phyloP scores from a whole-genome alignment of 2,888 invertebrate genomes.

The Drosophila histrio region DNA sequence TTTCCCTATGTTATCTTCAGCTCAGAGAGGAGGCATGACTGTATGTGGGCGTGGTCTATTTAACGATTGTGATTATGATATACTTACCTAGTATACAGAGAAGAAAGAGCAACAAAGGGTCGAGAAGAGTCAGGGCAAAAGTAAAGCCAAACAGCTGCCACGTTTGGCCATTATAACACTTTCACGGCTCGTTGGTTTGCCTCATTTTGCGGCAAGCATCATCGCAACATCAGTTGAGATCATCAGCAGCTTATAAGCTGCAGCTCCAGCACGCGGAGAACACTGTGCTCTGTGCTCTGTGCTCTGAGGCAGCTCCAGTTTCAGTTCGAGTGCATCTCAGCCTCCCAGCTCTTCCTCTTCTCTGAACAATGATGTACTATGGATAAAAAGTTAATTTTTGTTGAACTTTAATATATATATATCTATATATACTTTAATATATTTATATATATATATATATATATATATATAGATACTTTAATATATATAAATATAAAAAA shows the following conservation, averaged over 20 bases:
- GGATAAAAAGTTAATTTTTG: too few species aligned
- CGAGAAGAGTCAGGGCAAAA: conserved; percentile 39
- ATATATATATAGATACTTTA: too few species aligned
- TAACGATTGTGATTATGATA: conserved; percentile 78
- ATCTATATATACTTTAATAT: too few species aligned
- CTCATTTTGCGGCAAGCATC: conserved; percentile 37
- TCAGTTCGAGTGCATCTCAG: conserved; percentile 19
- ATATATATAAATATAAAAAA: too few species aligned
- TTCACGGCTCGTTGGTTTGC: conserved; percentile 83
- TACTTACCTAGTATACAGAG: conserved; percentile 21
- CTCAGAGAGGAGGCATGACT: conserved; percentile 18
- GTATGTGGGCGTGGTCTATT: conserved; percentile 72
- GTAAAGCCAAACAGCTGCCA: conserved; percentile 39
- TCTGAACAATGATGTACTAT: too few species aligned
- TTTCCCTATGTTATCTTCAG: conserved; percentile 10
- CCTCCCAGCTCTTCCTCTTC: too few species aligned
- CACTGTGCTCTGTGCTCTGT: too few species aligned
- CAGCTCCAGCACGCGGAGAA: conserved; percentile 43
- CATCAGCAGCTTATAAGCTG: conserved; percentile 61
- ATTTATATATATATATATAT: too few species aligned
- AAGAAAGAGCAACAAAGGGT: not conserved
- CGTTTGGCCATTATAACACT: conserved; percentile 83
- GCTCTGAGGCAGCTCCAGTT: conserved; percentile 34
- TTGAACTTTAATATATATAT: too few species aligned
- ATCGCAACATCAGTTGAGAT: conserved; percentile 58